A percentile compares a stretch with the other conserved stretches of the same genome.
Evolutionary conservation across 2,113 vertebrate genomes (phyloP).

Genomic region (Oreochromis spilurus): DNA sequence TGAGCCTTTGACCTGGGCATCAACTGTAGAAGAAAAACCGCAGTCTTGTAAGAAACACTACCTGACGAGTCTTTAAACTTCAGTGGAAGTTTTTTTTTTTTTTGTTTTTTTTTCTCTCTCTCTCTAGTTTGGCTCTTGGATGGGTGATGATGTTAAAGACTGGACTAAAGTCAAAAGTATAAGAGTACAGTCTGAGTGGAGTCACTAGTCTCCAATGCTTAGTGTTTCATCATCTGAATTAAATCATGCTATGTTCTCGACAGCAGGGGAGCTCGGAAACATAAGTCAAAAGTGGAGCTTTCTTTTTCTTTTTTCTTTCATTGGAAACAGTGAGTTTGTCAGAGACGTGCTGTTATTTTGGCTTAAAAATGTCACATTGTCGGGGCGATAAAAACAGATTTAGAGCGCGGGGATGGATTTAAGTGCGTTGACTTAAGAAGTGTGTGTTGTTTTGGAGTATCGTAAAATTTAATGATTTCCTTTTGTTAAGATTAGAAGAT

Average conservation of each 20-base stretch:
- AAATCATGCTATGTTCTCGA: constrained; percentile 28
- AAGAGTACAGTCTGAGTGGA: constrained; percentile 33
- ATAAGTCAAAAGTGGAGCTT: constrained; percentile 13
- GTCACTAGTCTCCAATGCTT: constrained; percentile 18
- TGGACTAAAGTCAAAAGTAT: constrained; percentile 35
- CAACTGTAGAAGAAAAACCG: not conserved
- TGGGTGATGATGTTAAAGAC: constrained; percentile 32
- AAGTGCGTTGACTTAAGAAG: constrained; percentile 30
- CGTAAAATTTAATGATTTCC: constrained; percentile 38
- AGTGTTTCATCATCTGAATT: constrained; percentile 40
- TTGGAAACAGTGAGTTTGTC: not conserved
- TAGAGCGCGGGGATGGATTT: not conserved
- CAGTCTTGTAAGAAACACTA: constrained; percentile 25
- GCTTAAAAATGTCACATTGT: not conserved
- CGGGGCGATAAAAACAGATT: constrained; percentile 43
- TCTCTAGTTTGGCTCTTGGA: not conserved
- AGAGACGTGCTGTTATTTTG: constrained; percentile 1
- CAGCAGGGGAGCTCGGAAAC: constrained; percentile 32
- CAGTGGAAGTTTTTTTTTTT: constrained; percentile 28
- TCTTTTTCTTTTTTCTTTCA: not conserved
- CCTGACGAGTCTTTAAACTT: constrained; percentile 11
- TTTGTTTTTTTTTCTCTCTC: constrained; percentile 1
- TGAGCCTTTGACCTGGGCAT: constrained; percentile 6
- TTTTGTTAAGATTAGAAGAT: constrained; percentile 23
- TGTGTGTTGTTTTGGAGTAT: constrained; percentile 21